Conservation (phyloP, 1,140 invertebrate species). For the Bombus waltoni region DNA sequence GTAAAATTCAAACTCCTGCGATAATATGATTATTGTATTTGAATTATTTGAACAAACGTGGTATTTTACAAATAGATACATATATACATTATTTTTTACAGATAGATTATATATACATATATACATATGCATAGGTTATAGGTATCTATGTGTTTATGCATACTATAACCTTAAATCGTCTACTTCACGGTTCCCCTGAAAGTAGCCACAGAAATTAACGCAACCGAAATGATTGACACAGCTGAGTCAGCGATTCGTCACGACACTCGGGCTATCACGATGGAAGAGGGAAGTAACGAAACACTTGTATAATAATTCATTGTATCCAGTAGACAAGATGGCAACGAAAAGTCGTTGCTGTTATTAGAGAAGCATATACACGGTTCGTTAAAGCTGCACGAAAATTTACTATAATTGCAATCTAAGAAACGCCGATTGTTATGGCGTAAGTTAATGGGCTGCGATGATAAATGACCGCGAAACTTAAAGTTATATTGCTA, state of each 20-base stretch:
- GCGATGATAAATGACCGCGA: conserved; percentile 57
- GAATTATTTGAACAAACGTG: neutral
- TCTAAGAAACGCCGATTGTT: conserved; percentile 59
- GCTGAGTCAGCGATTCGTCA: conserved; percentile 59
- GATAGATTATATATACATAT: no score
- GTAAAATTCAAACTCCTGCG: neutral
- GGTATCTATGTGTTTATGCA: neutral
- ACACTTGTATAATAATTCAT: conserved; percentile 60
- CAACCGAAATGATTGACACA: conserved; percentile 51
- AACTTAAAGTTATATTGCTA: conserved; percentile 51
- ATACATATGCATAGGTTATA: neutral
- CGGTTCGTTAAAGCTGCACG: conserved; percentile 20
- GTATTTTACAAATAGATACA: neutral
- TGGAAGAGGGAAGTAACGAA: conserved; percentile 47
- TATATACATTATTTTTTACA: neutral
- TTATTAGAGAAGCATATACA: conserved; percentile 48
- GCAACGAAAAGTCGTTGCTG: conserved; percentile 18
- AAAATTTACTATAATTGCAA: conserved; percentile 56
- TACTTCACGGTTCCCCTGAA: neutral
- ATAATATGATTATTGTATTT: conserved; percentile 11
- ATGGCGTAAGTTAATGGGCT: conserved; percentile 55
- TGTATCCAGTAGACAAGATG: conserved; percentile 12
- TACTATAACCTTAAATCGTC: neutral
- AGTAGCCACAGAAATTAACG: neutral
- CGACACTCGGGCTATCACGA: conserved; percentile 31